Conservation (phyloP, 2,797 vertebrate species). For the Dipus sagitta region DNA sequence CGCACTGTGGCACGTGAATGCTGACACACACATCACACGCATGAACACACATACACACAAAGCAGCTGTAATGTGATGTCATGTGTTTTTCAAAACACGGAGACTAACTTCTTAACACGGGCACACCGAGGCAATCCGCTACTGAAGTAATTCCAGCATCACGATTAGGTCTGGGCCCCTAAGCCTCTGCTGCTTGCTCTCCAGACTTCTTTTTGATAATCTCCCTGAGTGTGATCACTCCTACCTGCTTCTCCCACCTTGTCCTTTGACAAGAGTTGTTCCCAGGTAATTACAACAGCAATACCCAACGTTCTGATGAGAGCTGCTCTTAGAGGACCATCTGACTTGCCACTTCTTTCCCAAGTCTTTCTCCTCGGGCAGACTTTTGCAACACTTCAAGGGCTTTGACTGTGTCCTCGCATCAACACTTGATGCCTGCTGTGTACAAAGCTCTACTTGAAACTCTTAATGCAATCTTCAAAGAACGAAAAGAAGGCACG, state of each 20-base stretch:
- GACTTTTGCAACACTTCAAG: neutral
- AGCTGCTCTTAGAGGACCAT: neutral
- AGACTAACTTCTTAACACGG: neutral
- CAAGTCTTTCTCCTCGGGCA: neutral
- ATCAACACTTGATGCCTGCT: neutral
- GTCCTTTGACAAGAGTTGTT: conserved; percentile 33
- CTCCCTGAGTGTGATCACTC: neutral
- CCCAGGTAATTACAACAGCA: neutral
- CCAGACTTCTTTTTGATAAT: neutral
- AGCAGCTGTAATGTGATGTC: no score
- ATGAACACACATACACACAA: no score
- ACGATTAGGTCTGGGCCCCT: neutral
- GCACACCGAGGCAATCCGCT: neutral
- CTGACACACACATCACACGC: no score
- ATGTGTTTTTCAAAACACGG: neutral
- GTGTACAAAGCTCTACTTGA: neutral
- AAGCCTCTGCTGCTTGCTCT: neutral
- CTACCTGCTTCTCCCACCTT: neutral
- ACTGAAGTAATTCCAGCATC: neutral
- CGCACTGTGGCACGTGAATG: no score
- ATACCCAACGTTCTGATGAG: neutral
- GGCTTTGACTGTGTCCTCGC: neutral
- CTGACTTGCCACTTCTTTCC: neutral
- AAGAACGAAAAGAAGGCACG: neutral
- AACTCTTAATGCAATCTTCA: neutral